A percentile compares a stretch with the other conserved stretches of the same genome.
These are phyloP conservation scores for Lasioglossum baleicum DNA, from an alignment of 1,140 invertebrate genomes.

Conservation along the genomic window DNA sequence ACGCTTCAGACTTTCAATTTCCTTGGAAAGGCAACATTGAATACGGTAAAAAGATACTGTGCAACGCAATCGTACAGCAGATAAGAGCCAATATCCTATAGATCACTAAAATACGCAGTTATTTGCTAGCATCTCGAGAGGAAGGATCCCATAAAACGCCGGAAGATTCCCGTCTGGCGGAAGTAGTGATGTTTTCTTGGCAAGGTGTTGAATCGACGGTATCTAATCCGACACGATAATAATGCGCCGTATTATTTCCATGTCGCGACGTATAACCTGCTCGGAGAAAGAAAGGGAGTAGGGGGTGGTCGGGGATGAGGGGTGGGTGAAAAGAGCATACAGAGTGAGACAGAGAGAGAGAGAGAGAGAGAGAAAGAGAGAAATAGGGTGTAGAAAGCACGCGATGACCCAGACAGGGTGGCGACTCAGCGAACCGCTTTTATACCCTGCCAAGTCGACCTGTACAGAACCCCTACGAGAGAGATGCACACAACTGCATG, in stretches of 20 bases:
- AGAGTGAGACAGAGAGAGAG: background rate
- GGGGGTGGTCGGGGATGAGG: background rate
- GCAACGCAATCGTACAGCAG: too few species aligned
- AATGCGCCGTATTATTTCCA: constrained; percentile 61
- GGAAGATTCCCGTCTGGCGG: too few species aligned
- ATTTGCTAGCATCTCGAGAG: too few species aligned
- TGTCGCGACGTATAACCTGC: constrained; percentile 56
- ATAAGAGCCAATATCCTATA: too few species aligned
- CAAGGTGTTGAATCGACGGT: constrained; percentile 47
- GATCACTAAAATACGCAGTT: too few species aligned
- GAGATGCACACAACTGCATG: constrained; percentile 31
- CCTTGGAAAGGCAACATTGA: too few species aligned
- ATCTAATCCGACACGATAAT: constrained; percentile 57
- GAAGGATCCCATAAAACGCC: too few species aligned
- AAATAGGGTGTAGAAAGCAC: constrained; percentile 54
- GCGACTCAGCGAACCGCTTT: constrained; percentile 60
- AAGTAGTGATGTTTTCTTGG: background rate
- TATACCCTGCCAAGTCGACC: constrained; percentile 56
- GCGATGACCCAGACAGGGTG: constrained; percentile 66
- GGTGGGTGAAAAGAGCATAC: background rate
- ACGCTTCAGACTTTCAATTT: too few species aligned
- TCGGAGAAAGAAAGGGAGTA: background rate
- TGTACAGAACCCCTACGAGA: constrained; percentile 47
- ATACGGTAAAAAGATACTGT: too few species aligned
- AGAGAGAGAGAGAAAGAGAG: background rate